A percentile compares a stretch with the other conserved stretches of the same genome.
phyloP scores from a whole-genome alignment of 2,797 vertebrate species.

The Synaphobranchus kaupii region DNA sequence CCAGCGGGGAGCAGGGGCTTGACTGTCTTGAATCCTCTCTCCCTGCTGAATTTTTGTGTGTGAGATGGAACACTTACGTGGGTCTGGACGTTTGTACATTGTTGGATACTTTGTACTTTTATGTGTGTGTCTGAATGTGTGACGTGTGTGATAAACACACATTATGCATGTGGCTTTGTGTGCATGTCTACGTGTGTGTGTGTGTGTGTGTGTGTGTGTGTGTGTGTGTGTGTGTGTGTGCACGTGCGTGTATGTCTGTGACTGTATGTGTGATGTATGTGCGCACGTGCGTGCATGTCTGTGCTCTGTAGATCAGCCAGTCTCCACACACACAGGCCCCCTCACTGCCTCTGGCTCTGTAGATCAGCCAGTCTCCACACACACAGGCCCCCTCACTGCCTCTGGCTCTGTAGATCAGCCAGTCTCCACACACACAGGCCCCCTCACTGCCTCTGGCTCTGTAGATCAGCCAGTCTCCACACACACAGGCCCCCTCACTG shows the following conservation, averaged over 20 bases:
- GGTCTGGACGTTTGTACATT: no score
- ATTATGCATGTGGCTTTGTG: neutral
- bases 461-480: neutral
- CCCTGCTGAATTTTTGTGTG: neutral
- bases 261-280: neutral
- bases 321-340: neutral
- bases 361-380: neutral
- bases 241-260: neutral
- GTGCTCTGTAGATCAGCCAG: neutral
- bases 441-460: neutral
- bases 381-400: neutral
- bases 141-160: no score
- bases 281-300: neutral
- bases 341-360: neutral
- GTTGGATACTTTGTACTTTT: no score
- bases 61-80: no score
- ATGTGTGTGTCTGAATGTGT: neutral
- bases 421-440: neutral
- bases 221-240: neutral
- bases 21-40: neutral
- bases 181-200: neutral
- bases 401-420: neutral
- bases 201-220: no score
- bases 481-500: neutral
- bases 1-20: neutral